A percentile compares a stretch with the other conserved stretches of the same genome.
These are phyloP conservation scores for Podargus strigoides DNA, from an alignment of 2,797 vertebrate genomes.

Conservation along the genomic window DNA sequence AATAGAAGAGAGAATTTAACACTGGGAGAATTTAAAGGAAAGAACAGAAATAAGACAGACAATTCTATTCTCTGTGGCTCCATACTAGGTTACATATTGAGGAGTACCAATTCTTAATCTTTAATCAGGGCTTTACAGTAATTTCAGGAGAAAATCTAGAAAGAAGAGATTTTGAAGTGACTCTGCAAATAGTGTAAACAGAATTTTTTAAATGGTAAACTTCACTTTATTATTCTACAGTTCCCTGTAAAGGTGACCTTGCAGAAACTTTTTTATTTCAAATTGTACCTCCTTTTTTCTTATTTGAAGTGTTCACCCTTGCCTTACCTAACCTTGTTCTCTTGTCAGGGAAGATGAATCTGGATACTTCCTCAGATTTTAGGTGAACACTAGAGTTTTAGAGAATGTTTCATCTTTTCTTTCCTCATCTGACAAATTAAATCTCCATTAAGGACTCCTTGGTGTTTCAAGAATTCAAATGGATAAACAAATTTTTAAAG, in stretches of 20 bases:
- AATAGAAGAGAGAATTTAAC: not conserved
- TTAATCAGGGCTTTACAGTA: not conserved
- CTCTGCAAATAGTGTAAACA: not conserved
- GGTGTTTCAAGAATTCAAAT: not conserved
- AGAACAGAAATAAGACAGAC: not conserved
- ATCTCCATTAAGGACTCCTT: not conserved
- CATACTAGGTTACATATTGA: not conserved
- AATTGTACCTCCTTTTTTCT: not conserved
- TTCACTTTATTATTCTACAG: not conserved
- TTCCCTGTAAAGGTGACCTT: not conserved
- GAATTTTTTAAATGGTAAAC: not conserved
- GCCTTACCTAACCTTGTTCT: not conserved
- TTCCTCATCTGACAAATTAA: not conserved
- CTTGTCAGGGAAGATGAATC: not conserved
- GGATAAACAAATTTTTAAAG: not conserved
- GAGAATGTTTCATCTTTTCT: not conserved
- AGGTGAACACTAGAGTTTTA: not conserved
- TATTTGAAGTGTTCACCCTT: not conserved
- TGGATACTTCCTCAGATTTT: not conserved
- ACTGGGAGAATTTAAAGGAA: not conserved
- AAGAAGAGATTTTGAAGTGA: not conserved
- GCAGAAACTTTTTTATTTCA: not conserved
- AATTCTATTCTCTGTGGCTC: not conserved
- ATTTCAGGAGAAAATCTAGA: not conserved
- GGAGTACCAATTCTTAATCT: not conserved